phyloP scores from a whole-genome alignment of 2,888 invertebrate species.

The Drosophila neutralis region DNA sequence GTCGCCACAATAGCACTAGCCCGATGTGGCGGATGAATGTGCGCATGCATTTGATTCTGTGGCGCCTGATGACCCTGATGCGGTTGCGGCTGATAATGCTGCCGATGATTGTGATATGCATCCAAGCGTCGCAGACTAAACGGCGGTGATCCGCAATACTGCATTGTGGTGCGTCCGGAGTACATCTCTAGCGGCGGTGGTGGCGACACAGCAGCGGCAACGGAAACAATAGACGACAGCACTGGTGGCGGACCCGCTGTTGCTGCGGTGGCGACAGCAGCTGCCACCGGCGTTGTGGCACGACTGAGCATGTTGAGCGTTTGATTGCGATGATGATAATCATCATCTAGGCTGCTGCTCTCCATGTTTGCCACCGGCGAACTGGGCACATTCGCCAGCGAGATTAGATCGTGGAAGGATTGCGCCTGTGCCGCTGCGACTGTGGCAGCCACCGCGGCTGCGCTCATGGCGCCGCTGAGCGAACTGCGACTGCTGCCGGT shows the following conservation, averaged over 20 bases:
- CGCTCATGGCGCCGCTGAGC: conserved; percentile 66
- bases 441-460: conserved; percentile 70
- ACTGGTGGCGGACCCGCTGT: conserved; percentile 47
- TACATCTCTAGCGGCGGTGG: conserved; percentile 78
- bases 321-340: conserved; percentile 49
- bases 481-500: conserved; percentile 74
- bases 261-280: conserved; percentile 36
- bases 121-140: conserved; percentile 68
- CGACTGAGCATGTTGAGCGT: conserved; percentile 45
- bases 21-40: conserved; percentile 69
- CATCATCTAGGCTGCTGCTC: conserved; percentile 27
- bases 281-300: conserved; percentile 39
- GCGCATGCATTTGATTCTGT: conserved; percentile 77
- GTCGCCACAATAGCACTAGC: conserved; percentile 69
- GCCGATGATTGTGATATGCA: conserved; percentile 68
- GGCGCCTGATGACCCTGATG: conserved; percentile 77
- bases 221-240: conserved; percentile 56
- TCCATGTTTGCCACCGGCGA: conserved; percentile 42
- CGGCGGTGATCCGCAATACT: conserved; percentile 83
- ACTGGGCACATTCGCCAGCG: conserved; percentile 54
- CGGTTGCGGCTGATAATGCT: conserved; percentile 70
- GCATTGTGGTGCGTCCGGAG: conserved; percentile 77
- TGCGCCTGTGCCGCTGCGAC: conserved; percentile 66
- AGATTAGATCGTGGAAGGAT: conserved; percentile 63
- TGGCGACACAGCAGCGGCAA: conserved; percentile 72